A percentile compares a stretch with the other conserved stretches of the same genome.
Conservation (phyloP, 2,113 vertebrate species). For the Centropus bengalensis region DNA sequence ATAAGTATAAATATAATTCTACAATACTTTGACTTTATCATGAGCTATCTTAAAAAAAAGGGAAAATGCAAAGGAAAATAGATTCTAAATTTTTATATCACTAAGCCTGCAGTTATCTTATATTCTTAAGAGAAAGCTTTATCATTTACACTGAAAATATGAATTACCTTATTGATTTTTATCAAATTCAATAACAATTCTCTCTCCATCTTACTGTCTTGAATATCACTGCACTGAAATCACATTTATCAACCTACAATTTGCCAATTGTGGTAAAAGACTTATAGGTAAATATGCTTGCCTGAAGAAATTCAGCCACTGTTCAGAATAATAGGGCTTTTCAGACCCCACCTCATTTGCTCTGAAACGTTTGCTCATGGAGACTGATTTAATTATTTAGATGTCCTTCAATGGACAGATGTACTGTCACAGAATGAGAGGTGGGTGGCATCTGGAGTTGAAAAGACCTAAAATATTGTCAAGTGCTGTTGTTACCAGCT, state of each 20-base stretch:
- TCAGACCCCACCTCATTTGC: neutral
- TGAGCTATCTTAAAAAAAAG: neutral
- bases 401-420: neutral
- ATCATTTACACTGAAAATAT: neutral
- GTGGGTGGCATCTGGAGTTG: neutral
- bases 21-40: neutral
- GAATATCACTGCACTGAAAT: neutral
- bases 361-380: neutral
- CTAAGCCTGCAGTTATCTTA: neutral
- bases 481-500: neutral
- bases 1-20: neutral
- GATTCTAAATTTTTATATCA: neutral
- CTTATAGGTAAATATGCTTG: neutral
- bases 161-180: neutral
- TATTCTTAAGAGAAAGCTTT: neutral
- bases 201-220: neutral
- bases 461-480: neutral
- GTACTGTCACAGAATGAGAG: neutral
- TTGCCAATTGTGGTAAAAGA: neutral
- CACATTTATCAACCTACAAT: neutral
- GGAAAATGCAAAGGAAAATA: neutral
- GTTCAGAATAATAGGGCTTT: neutral
- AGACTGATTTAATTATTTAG: neutral
- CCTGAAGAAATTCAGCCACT: neutral
- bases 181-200: neutral